Evolutionary conservation across 2,888 invertebrate genomes (phyloP), one percentile per base, ranked within the genome.

Genomic region (Serrognathus titanus): DNA sequence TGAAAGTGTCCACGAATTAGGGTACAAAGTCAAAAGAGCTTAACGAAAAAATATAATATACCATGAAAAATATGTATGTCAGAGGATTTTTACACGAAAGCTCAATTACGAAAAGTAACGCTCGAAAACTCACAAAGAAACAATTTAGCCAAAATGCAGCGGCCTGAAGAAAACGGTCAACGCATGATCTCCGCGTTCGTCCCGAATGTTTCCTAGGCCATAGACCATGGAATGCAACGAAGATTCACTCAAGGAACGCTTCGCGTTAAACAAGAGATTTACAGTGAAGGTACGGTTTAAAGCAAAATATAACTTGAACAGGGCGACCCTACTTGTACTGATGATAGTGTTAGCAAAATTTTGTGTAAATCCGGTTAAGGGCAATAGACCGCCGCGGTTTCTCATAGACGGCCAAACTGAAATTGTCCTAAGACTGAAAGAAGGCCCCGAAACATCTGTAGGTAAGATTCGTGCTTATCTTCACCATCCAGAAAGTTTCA

Each of bases 331-430:
- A 7, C 1, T 39, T 39, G 12, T 12, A 12, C 39, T 31, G 24
- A 31, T 31, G 38, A 39, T 46, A 46, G 43, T n/a, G 11, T 55
- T 31, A 40, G 35, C 41, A 41, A 58, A 38, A 48, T 43, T 55
- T 24, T 55, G 43, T 45, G 49, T 53, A 35, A 64, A 58, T 63
- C 55, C 58, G 12, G 71, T 71, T 48, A 48, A 63, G 54, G 82
- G 83, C 60, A 94, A 94, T 81, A 85, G 86, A 69, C 91, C 94
- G 46, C 94, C 94, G n/a, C 83, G 90, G 61, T 94, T 94, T 77
- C 82, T 92, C 56, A 90, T 89, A 74, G 90, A 92, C 71, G 92
- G 90, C 59, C 92, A 92, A 77, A 90, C 92, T 64, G 94, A 95
- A 82, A 94, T 95, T 69, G 93, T 95, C 63, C 83, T 95, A 69